phyloP scores from a whole-genome alignment of 2,113 vertebrate species.

The Suncus etruscus region DNA sequence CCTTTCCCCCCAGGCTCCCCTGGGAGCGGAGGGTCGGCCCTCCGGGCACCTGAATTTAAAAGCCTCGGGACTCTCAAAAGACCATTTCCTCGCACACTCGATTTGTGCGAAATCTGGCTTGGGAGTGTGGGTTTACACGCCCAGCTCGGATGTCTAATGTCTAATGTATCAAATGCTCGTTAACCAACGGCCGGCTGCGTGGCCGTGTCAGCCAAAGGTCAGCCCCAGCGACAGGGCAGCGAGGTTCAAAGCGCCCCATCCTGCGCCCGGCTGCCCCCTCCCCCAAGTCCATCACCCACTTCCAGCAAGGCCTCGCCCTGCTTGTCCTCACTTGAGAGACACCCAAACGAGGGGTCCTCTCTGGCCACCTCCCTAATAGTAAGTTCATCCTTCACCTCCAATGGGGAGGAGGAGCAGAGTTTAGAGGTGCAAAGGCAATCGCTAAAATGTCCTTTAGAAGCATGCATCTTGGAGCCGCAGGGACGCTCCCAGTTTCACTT shows the following conservation, averaged over 20 bases:
- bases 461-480: constrained; percentile 41
- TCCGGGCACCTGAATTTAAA: constrained; percentile 75
- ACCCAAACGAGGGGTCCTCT: constrained; percentile 57
- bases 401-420: neutral
- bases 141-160: constrained; percentile 77
- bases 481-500: constrained; percentile 52
- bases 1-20: constrained; percentile 31
- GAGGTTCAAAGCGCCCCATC: constrained; percentile 73
- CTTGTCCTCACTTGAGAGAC: constrained; percentile 43
- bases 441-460: constrained; percentile 59
- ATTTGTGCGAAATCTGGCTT: constrained; percentile 75
- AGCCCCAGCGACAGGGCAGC: constrained; percentile 78
- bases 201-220: constrained; percentile 87
- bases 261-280: constrained; percentile 35
- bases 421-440: constrained; percentile 45
- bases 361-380: constrained; percentile 48
- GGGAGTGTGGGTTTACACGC: constrained; percentile 71
- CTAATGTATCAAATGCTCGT: constrained; percentile 84
- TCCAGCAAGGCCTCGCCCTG: constrained; percentile 49
- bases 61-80: constrained; percentile 67
- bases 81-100: constrained; percentile 67
- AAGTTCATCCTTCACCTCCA: constrained; percentile 32
- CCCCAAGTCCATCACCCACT: constrained; percentile 64
- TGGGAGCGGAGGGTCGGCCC: constrained; percentile 13
- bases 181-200: constrained; percentile 77